Percentiles rank a stretch among this genome's conserved stretches.
These are phyloP conservation scores for Sebastes hubbsi DNA, from an alignment of 2,797 vertebrate genomes.

Conservation along the genomic window DNA sequence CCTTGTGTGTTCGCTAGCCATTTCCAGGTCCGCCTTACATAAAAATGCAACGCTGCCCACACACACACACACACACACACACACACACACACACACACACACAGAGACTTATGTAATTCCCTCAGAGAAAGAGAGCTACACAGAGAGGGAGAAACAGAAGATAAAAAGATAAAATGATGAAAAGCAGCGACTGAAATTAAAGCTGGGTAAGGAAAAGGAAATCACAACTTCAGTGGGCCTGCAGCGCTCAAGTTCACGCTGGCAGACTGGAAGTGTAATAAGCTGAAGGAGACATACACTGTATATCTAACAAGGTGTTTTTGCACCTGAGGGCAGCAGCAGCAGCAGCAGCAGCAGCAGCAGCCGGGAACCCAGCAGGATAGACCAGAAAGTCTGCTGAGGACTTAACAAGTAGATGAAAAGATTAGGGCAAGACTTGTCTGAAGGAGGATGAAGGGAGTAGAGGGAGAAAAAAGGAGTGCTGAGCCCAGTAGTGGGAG, in stretches of 20 bases:
- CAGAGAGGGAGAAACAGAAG: constrained; percentile 45
- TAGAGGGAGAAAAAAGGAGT: neutral
- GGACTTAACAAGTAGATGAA: constrained; percentile 25
- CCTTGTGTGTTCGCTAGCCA: constrained; percentile 60
- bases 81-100: constrained; percentile 52
- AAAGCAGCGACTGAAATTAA: constrained; percentile 36
- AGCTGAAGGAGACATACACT: constrained; percentile 4
- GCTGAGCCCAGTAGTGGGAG: neutral
- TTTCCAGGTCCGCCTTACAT: constrained; percentile 77
- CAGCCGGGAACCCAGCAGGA: neutral
- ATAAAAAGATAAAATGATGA: constrained; percentile 30
- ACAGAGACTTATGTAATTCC: constrained; percentile 73
- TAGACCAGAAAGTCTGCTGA: constrained; percentile 20
- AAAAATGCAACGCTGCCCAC: constrained; percentile 68
- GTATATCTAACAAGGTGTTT: constrained; percentile 43
- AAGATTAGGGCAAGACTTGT: constrained; percentile 6
- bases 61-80: neutral
- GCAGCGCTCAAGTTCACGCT: constrained; percentile 19
- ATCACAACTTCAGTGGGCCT: constrained; percentile 27
- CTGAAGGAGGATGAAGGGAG: neutral
- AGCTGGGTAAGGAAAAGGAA: constrained; percentile 48
- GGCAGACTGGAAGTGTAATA: constrained; percentile 38
- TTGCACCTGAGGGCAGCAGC: constrained; percentile 41
- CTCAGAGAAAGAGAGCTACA: constrained; percentile 59
- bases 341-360: constrained; percentile 1